Percentiles rank a stretch among this genome's conserved stretches.
Conservation (phyloP, 2,888 invertebrate species). For the Lasioglossum leucozonium region DNA sequence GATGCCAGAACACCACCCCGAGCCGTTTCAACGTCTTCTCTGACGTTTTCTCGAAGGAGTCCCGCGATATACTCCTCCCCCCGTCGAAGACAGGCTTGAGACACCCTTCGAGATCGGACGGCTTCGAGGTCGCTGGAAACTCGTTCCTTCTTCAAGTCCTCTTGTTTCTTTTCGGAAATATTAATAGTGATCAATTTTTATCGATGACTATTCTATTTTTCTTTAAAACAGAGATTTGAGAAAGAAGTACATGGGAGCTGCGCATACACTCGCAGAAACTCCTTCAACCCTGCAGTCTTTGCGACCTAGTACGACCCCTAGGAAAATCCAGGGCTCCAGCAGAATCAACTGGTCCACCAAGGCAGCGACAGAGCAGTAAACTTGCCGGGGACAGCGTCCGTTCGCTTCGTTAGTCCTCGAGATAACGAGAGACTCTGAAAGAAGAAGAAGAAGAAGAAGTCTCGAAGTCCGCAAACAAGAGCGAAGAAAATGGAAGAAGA, state of each 20-base stretch:
- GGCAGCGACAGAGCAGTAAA: not conserved
- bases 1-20: constrained; percentile 64
- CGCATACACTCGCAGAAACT: not conserved
- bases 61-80: not conserved
- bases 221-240: not conserved
- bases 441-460: constrained; percentile 18
- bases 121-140: constrained; percentile 9
- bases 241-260: too few species aligned
- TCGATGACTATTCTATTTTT: not conserved
- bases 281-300: not conserved
- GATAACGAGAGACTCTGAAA: not conserved
- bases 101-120: not conserved
- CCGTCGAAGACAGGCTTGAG: not conserved
- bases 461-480: constrained; percentile 6
- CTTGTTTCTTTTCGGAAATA: not conserved
- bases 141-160: not conserved
- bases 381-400: not conserved
- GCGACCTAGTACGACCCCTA: not conserved
- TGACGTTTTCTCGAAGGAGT: constrained; percentile 58
- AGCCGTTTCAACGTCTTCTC: constrained; percentile 51
- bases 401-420: constrained; percentile 8
- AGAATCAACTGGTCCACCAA: not conserved
- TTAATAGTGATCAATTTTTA: not conserved
- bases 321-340: not conserved
- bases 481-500: constrained; percentile 22